These are phyloP conservation scores for Pygoscelis adeliae DNA, from an alignment of 2,113 vertebrate genomes.

Conservation along the genomic window DNA sequence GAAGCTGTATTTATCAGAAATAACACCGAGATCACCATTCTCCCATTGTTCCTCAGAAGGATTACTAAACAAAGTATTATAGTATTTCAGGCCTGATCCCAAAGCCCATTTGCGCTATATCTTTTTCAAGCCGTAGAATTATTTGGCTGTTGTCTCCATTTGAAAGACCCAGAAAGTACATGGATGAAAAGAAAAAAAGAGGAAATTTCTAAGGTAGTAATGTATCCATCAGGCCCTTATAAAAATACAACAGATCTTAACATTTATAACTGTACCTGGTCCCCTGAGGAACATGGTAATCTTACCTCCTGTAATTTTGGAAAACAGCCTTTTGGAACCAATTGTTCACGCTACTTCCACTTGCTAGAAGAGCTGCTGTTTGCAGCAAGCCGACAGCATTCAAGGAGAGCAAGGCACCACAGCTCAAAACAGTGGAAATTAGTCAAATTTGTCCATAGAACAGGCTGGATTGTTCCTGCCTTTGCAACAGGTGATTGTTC, in stretches of 20 bases:
- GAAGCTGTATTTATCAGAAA: neutral
- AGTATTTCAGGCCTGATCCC: neutral
- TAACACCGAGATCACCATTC: neutral
- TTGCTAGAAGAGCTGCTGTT: neutral
- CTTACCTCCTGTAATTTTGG: neutral
- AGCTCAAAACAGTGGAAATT: neutral
- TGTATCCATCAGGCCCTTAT: neutral
- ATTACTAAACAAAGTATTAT: neutral
- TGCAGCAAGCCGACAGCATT: neutral
- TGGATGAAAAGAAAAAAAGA: neutral
- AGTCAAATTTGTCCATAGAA: neutral
- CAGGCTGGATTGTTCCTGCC: neutral
- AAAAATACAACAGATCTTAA: neutral
- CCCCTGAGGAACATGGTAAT: neutral
- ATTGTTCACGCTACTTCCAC: neutral
- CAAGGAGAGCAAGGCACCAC: neutral
- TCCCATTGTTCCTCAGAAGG: neutral
- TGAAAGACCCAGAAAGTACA: neutral
- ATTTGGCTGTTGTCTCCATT: neutral
- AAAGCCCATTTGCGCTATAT: neutral
- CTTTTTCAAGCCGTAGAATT: neutral
- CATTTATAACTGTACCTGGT: neutral
- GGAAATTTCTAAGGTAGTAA: neutral
- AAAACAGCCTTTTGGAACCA: neutral
- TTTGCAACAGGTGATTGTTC: conserved; percentile 5